These are phyloP conservation scores for Oncorhynchus mykiss DNA, from an alignment of 2,113 vertebrate genomes.

Conservation along the genomic window DNA sequence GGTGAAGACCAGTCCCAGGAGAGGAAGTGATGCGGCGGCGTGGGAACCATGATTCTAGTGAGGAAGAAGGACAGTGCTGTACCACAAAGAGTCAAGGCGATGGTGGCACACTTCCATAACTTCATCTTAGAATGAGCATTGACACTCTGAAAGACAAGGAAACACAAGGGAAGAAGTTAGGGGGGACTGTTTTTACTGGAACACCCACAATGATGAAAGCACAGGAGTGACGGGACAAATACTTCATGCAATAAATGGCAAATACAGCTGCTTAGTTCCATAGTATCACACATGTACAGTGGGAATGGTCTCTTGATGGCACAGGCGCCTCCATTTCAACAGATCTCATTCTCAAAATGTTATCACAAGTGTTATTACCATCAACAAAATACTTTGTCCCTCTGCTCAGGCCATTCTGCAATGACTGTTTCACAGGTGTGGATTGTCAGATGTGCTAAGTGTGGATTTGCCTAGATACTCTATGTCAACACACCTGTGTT, in stretches of 20 bases:
- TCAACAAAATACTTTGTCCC: constrained; percentile 25
- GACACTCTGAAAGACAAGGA: constrained; percentile 75
- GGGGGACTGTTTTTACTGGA: too few relatives aligned
- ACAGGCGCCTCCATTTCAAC: constrained; percentile 12
- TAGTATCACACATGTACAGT: neutral
- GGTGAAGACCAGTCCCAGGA: constrained; percentile 15
- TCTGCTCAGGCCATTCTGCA: constrained; percentile 27
- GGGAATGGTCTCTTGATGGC: neutral
- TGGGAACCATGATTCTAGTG: constrained; percentile 74
- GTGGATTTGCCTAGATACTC: neutral
- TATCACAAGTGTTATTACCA: constrained; percentile 22
- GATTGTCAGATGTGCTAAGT: constrained; percentile 5
- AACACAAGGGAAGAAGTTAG: neutral
- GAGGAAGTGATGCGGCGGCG: neutral
- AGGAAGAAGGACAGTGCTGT: constrained; percentile 81
- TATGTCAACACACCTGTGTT: too few relatives aligned
- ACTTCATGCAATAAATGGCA: neutral
- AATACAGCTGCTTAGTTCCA: neutral
- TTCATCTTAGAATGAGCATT: constrained; percentile 93
- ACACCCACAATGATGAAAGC: neutral
- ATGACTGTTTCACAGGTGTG: neutral
- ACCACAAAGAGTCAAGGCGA: constrained; percentile 85
- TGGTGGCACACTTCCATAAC: constrained; percentile 91
- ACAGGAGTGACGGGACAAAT: neutral
- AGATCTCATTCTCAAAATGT: constrained; percentile 47